Conservation (phyloP, 1,140 invertebrate species). For the Drosophila oshimai region DNA sequence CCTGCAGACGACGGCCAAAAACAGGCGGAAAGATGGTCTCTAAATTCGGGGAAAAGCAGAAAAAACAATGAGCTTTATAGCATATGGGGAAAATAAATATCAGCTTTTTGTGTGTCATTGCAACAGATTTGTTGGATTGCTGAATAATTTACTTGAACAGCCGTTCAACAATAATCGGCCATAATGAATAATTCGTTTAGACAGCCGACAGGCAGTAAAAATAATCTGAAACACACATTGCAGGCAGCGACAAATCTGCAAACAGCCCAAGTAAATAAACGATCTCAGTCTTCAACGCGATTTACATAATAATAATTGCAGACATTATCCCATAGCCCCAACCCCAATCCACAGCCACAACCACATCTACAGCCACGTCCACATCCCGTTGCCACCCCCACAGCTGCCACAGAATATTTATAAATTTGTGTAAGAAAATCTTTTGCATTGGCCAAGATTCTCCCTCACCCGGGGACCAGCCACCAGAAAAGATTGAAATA, state of each 20-base stretch:
- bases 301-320: constrained; percentile 79
- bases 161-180: constrained; percentile 55
- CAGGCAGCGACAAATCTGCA: constrained; percentile 40
- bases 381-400: constrained; percentile 4
- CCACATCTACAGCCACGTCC: not conserved
- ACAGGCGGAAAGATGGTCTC: constrained; percentile 91
- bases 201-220: constrained; percentile 63
- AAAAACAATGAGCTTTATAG: constrained; percentile 1
- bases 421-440: constrained; percentile 52
- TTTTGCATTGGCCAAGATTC: constrained; percentile 50
- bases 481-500: constrained; percentile 44
- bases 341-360: not conserved
- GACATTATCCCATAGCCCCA: constrained; percentile 35
- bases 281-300: constrained; percentile 48
- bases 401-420: constrained; percentile 46
- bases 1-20: constrained; percentile 90
- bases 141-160: constrained; percentile 71
- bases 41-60: constrained; percentile 66
- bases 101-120: constrained; percentile 70
- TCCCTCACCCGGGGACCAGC: constrained; percentile 17
- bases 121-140: constrained; percentile 26
- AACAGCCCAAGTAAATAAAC: constrained; percentile 60
- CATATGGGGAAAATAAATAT: constrained; percentile 41
- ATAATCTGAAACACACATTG: constrained; percentile 41
- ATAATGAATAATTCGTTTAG: constrained; percentile 69